Conservation (phyloP, 2,797 vertebrate genomes). For the Oryzias dopingdopingensis region DNA sequence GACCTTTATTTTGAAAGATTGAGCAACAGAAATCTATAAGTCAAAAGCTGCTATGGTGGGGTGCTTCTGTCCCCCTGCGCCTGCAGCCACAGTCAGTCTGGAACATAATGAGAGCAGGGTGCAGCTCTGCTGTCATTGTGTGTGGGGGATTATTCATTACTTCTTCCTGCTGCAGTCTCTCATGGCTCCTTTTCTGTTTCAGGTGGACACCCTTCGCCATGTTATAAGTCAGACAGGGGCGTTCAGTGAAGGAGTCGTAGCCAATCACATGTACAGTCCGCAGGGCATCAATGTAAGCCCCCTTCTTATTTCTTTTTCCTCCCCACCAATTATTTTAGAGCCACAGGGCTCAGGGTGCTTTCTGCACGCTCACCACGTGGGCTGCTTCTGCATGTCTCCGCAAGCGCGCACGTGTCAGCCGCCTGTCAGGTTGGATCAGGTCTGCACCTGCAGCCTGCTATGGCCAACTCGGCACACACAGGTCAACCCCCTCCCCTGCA, state of each 20-base stretch:
- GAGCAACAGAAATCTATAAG: no score
- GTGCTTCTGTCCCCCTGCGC: no score
- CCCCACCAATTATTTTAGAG: conserved; percentile 91
- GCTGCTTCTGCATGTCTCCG: conserved; percentile 78
- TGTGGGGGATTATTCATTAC: not conserved
- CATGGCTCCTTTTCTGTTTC: conserved; percentile 78
- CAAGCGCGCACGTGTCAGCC: conserved; percentile 74
- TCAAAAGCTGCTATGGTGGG: no score
- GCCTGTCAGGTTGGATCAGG: conserved; percentile 87
- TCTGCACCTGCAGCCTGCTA: conserved; percentile 87
- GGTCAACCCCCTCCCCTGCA: conserved; percentile 79
- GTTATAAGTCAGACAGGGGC: conserved; percentile 99
- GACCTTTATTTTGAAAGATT: no score
- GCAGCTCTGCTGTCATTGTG: conserved; percentile 19
- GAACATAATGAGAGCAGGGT: no score
- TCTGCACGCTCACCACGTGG: conserved; percentile 85
- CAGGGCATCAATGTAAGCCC: conserved; percentile 98
- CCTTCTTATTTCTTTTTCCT: conserved; percentile 53
- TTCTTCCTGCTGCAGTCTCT: conserved; percentile 66
- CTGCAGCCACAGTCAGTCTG: no score
- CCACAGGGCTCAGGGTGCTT: conserved; percentile 88
- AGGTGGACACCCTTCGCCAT: conserved; percentile 99
- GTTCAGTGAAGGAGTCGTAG: conserved; percentile 98
- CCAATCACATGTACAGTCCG: conserved; percentile 99
- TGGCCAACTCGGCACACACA: conserved; percentile 75